A percentile compares a stretch with the other conserved stretches of the same genome.
Evolutionary conservation across 2,888 invertebrate genomes (phyloP).

Genomic region (Chrysodeixis includens): DNA sequence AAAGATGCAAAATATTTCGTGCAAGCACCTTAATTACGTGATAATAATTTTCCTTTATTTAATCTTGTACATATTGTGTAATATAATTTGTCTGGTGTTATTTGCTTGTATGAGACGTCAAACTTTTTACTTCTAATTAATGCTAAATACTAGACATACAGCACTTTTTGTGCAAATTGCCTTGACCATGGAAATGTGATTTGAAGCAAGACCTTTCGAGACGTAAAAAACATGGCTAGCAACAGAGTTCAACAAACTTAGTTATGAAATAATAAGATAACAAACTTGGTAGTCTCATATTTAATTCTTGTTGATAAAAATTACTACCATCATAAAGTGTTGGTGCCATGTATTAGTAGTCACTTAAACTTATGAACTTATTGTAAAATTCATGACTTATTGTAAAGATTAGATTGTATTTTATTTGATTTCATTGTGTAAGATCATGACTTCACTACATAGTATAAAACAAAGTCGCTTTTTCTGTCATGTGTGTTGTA

Average conservation of each 20-base stretch:
- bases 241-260: neutral
- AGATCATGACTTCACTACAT: neutral
- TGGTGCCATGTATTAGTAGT: neutral
- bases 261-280: neutral
- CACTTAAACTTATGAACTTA: too few species aligned
- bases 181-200: slow-evolving; percentile 33
- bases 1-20: too few species aligned
- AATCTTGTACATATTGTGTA: too few species aligned
- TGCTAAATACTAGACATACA: neutral
- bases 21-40: too few species aligned
- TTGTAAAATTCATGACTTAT: too few species aligned
- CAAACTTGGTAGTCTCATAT: neutral
- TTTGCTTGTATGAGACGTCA: neutral
- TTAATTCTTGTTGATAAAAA: neutral
- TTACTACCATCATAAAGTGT: neutral
- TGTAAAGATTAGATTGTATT: too few species aligned
- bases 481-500: too few species aligned
- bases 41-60: too few species aligned
- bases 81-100: neutral
- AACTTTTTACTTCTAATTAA: neutral
- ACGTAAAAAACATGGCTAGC: neutral
- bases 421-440: neutral
- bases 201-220: slow-evolving; percentile 26
- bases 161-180: slow-evolving; percentile 20
- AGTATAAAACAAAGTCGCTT: too few species aligned